phyloP scores from a whole-genome alignment of 2,888 invertebrate genomes.

The Drosophila melanosoma region DNA sequence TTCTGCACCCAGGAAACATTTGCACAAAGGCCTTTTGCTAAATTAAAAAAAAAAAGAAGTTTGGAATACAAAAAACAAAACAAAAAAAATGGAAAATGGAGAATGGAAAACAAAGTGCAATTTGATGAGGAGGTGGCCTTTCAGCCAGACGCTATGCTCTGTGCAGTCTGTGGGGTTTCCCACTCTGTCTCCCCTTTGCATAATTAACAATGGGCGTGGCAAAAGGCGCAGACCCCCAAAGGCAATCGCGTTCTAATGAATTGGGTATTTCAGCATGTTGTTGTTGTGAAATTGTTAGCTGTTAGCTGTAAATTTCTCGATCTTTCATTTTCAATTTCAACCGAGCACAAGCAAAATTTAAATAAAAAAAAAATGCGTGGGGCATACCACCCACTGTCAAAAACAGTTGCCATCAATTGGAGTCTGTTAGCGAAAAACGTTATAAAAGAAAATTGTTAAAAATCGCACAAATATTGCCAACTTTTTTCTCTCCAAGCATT shows the following conservation, averaged over 20 bases:
- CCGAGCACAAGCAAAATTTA: slow-evolving; percentile 51
- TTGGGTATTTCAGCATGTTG: neutral
- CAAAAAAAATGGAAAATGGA: neutral
- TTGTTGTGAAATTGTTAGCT: slow-evolving; percentile 3
- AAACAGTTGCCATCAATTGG: slow-evolving; percentile 34
- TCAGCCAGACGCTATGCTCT: slow-evolving; percentile 23
- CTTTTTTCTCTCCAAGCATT: slow-evolving; percentile 29
- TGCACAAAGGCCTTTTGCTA: slow-evolving; percentile 45
- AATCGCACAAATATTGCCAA: slow-evolving; percentile 28
- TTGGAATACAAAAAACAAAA: slow-evolving; percentile 11
- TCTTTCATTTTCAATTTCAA: slow-evolving; percentile 23
- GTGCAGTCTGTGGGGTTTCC: slow-evolving; percentile 60
- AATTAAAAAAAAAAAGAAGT: slow-evolving; percentile 43
- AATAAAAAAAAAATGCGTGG: slow-evolving; percentile 10
- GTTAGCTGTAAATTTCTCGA: slow-evolving; percentile 24
- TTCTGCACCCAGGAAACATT: slow-evolving; percentile 53
- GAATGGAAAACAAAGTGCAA: slow-evolving; percentile 52
- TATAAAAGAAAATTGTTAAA: slow-evolving; percentile 46
- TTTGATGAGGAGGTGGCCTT: slow-evolving; percentile 23
- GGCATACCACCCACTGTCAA: slow-evolving; percentile 46
- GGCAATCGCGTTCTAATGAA: slow-evolving; percentile 11
- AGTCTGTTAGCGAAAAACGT: neutral
- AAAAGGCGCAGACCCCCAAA: neutral
- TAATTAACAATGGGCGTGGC: slow-evolving; percentile 52
- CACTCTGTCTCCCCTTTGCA: slow-evolving; percentile 8